A percentile compares a stretch with the other conserved stretches of the same genome.
Conservation (phyloP, 2,888 invertebrate genomes). For the Tetrapedia diversipes region DNA sequence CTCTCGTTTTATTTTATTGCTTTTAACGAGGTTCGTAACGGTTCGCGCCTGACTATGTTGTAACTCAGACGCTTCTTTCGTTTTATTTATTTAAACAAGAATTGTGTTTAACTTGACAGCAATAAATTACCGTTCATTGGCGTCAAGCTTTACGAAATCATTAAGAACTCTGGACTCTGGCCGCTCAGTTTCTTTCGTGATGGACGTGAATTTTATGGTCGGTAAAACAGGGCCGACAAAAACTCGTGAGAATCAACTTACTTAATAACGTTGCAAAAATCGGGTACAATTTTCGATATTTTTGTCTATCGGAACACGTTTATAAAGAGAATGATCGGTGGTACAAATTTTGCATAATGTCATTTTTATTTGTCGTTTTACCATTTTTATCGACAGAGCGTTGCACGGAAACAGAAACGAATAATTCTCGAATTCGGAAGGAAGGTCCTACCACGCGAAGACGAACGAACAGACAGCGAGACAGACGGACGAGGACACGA, state of each 20-base stretch:
- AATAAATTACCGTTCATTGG: neutral
- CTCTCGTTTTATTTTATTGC: slow-evolving; percentile 1
- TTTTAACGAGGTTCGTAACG: neutral
- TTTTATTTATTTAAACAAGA: neutral
- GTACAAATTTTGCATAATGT: no score
- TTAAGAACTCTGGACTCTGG: no score
- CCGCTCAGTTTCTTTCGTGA: slow-evolving; percentile 1
- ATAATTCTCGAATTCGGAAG: slow-evolving; percentile 32
- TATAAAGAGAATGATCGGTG: neutral
- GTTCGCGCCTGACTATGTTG: neutral
- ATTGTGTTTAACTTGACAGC: neutral
- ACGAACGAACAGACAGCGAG: slow-evolving; percentile 32
- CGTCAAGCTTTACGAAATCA: no score
- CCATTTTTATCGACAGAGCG: no score
- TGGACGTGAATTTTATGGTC: neutral
- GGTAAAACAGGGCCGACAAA: neutral
- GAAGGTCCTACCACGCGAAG: neutral
- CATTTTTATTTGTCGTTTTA: no score
- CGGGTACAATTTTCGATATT: no score
- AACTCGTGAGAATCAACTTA: neutral
- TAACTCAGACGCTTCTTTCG: no score
- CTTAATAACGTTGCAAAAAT: no score
- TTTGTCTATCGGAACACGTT: no score
- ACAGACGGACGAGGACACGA: slow-evolving; percentile 54
- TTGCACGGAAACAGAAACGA: slow-evolving; percentile 46